Evolutionary conservation across 2,888 invertebrate genomes (phyloP).

Genomic region (Plagodis dolabraria): DNA sequence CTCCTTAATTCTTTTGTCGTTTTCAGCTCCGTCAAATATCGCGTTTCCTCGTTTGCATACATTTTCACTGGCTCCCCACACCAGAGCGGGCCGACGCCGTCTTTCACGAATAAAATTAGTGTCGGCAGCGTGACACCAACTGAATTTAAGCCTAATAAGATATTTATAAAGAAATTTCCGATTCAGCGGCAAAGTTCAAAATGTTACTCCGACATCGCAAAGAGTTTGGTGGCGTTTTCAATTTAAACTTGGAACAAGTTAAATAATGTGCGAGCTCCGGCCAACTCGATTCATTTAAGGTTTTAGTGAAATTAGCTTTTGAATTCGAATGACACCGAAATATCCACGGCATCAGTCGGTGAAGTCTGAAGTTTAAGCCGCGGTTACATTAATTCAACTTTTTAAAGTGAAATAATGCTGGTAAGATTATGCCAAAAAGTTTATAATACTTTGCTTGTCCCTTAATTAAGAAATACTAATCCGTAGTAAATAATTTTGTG

Average conservation of each 20-base stretch:
- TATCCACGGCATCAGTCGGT: constrained; percentile 62
- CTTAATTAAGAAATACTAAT: constrained; percentile 25
- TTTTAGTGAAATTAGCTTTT: constrained; percentile 84
- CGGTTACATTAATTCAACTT: constrained; percentile 56
- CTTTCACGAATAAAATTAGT: constrained; percentile 83
- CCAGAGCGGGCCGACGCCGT: constrained; percentile 65
- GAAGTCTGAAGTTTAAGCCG: constrained; percentile 57
- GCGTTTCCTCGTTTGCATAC: constrained; percentile 80
- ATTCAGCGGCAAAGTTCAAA: constrained; percentile 84
- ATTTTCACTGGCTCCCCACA: constrained; percentile 69
- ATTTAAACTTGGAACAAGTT: constrained; percentile 84
- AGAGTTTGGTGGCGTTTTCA: constrained; percentile 83
- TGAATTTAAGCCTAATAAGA: constrained; percentile 84
- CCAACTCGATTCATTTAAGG: constrained; percentile 83
- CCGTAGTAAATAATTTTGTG: constrained; percentile 2
- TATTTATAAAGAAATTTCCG: constrained; percentile 85
- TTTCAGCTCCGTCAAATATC: constrained; percentile 82
- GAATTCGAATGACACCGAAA: constrained; percentile 77
- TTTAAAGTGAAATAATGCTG: constrained; percentile 45
- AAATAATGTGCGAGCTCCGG: constrained; percentile 82
- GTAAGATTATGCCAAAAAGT: constrained; percentile 32
- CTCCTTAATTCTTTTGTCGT: constrained; percentile 82
- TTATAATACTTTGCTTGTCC: constrained; percentile 27
- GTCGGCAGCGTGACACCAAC: constrained; percentile 84
- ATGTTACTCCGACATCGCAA: constrained; percentile 80